Percentiles rank a stretch among this genome's conserved stretches.
Conservation (phyloP, 2,888 invertebrate genomes). For the Toxonevra muliebris region DNA sequence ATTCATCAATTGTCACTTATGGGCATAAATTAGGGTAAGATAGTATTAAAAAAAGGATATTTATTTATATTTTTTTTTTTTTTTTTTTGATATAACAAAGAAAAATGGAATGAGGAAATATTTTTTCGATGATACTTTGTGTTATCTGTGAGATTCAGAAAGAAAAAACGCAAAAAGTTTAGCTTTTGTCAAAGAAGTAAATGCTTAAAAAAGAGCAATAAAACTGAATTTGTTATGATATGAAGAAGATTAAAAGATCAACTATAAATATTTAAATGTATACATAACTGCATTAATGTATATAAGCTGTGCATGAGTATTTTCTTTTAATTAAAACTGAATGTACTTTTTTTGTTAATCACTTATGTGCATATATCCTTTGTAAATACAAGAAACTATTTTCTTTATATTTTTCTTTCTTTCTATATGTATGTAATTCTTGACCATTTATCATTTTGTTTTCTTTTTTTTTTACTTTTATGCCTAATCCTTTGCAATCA, state of each 20-base stretch:
- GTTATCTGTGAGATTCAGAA: background rate
- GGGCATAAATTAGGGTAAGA: slow-evolving; percentile 56
- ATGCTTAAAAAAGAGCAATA: background rate
- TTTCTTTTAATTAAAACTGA: slow-evolving; percentile 30
- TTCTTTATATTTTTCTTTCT: too few species aligned
- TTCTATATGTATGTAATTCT: background rate
- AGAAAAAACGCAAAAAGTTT: background rate
- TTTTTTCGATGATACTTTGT: slow-evolving; percentile 48
- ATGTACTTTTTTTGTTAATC: too few species aligned
- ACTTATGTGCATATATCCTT: too few species aligned
- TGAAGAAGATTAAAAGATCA: background rate
- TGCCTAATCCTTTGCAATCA: slow-evolving; percentile 54
- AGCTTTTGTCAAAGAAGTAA: background rate
- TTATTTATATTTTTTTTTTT: slow-evolving; percentile 12
- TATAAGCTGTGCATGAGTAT: slow-evolving; percentile 23
- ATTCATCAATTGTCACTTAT: slow-evolving; percentile 57
- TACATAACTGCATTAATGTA: slow-evolving; percentile 12
- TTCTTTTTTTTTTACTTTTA: slow-evolving; percentile 26
- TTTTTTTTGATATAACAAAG: background rate
- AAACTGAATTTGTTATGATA: background rate
- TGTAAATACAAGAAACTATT: too few species aligned
- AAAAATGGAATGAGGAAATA: slow-evolving; percentile 46
- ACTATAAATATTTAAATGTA: background rate
- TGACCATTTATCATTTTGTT: slow-evolving; percentile 52
- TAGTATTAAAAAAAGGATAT: slow-evolving; percentile 32